Evolutionary conservation across 2,797 vertebrate species (phyloP), one percentile per base, ranked within the genome.

Genomic region (Enteromius thamalakanensis): DNA sequence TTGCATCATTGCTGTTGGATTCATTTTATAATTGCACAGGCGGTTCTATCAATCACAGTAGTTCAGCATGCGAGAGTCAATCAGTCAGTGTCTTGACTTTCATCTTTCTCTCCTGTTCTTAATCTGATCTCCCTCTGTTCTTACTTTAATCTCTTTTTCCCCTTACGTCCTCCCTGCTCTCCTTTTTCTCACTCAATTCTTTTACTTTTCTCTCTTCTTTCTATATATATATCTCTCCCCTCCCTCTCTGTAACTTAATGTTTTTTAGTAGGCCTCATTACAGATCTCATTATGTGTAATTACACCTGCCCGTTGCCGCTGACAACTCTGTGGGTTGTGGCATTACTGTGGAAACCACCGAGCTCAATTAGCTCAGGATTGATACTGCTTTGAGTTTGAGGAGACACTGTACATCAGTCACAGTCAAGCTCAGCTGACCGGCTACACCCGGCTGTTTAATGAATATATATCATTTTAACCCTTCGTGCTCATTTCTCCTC

Each of bases 251-350:
- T 80, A 85, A 82, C 69, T 47, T 82, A 84, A 87, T 87, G 85
- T 78, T 79, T 86, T 85, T 86, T 83, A 86, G 83, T 81, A 84
- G 86, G 90, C 84, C 92, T 94, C 93, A 94, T 95, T 94, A 94
- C 85, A 84, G 91, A 93, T 93, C 91, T 94, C 92, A 94, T 95
- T 95, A 94, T 93, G 90, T 93, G 89, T 94, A 93, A 95, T 95
- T 94, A 95, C 93, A 94, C 93, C 93, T 93, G 90, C 92, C 90
- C 86, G 90, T 90, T 90, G 88, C 88, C 69, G 76, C 86, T 93
- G 92, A 93, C 92, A 91, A 92, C 89, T 90, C 92, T 93, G 93
- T 93, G 94, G 93, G 93, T 89, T 87, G 87, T 69, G 79, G 84
- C 86, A 84, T 88, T 78, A 79, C 86, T 74, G 83, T 91, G 80